These are phyloP conservation scores for Gambelia wislizenii DNA, from an alignment of 2,797 vertebrate species.

Conservation along the genomic window DNA sequence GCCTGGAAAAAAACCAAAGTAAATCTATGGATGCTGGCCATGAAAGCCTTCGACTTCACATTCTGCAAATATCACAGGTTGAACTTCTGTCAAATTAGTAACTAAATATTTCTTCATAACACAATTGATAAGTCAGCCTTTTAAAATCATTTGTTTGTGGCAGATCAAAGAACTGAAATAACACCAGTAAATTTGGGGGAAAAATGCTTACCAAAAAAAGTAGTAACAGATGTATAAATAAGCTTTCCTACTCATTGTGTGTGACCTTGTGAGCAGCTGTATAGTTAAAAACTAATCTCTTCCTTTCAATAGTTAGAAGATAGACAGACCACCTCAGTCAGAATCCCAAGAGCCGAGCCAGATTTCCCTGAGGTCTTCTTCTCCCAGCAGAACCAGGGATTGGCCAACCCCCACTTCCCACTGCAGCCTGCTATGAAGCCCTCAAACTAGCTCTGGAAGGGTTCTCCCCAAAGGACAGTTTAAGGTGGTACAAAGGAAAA, in stretches of 20 bases:
- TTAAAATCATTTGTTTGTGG: conserved; percentile 17
- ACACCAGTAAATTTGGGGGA: conserved; percentile 50
- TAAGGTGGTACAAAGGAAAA: not conserved
- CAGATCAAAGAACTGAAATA: conserved; percentile 43
- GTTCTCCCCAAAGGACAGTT: not conserved
- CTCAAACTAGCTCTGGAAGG: not conserved
- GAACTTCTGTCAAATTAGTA: not conserved
- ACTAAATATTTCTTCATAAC: not conserved
- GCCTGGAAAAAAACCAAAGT: too few relatives aligned
- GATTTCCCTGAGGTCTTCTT: not conserved
- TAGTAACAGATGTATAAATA: conserved; percentile 43
- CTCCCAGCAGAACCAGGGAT: not conserved
- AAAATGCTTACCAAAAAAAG: conserved; percentile 52
- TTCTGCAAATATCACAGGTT: not conserved
- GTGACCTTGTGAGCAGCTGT: not conserved
- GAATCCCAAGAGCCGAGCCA: not conserved
- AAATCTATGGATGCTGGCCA: too few relatives aligned
- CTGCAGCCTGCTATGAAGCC: not conserved
- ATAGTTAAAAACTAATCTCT: conserved; percentile 21
- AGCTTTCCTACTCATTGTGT: conserved; percentile 1
- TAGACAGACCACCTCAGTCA: not conserved
- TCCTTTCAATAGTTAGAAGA: conserved; percentile 18
- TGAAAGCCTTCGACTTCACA: too few relatives aligned
- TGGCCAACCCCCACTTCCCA: not conserved
- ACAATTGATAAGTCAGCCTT: conserved; percentile 8